Evolutionary conservation across 2,797 vertebrate genomes (phyloP), one percentile per base, ranked within the genome.

Genomic region (Mionectes olivaceus): DNA sequence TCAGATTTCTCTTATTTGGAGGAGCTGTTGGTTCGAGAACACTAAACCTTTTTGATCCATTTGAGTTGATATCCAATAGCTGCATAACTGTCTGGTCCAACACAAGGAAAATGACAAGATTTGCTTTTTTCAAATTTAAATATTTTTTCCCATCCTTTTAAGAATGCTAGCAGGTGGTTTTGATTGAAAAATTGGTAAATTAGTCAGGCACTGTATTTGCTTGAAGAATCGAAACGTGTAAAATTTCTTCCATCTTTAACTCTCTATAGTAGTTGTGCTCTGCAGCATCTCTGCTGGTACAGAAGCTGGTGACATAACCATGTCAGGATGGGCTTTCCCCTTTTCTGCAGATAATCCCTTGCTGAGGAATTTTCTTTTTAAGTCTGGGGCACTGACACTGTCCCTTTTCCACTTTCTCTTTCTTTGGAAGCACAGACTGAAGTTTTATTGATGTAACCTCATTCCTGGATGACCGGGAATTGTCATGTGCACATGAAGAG

Each of bases 91-190:
- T 43, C 44, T 65, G 12, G 27, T 61, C 43, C 28, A 88, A 57
- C 30, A 37, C 22, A 23, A 10, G 53, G 27, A 30, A 75, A 90
- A 77, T 28, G 32, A 50, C 47, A 88, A 55, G 15, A 30, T 43
- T 32, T 67, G 1, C 0, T 32, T 77, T 59, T 70, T 32, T 1
- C 32, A 46, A 0, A 0, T 47, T 60, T 56, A 76, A 69, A 52
- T 47, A 2, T 5, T 46, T 24, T 57, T 16, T 15, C 22, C 61
- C 3, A 4, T 47, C 37, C 14, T 90, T 90, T 85, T 33, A 7
- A 47, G 73, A 88, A 76, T 37, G 7, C 6, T 78, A 65, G 16
- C 0, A n/a, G 46, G 12, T 71, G 13, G 4, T 83, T 85, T 43
- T 44, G 16, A 32, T 28, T 88, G 61, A 69, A 84, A 70, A 79